These are phyloP conservation scores for Fundulus diaphanus DNA, from an alignment of 2,797 vertebrate species.

Conservation along the genomic window DNA sequence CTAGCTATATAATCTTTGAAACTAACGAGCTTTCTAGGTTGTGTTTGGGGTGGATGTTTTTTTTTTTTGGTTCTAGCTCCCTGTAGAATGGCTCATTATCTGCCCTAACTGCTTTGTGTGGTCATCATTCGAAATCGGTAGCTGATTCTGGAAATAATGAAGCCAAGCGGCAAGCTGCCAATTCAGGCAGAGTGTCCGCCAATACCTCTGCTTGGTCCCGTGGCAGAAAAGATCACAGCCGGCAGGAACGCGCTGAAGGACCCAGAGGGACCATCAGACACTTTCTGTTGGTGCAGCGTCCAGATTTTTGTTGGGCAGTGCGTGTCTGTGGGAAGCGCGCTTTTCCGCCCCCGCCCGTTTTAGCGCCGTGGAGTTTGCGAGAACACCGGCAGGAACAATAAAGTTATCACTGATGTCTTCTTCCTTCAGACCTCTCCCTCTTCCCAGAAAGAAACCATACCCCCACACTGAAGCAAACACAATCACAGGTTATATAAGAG, in stretches of 20 bases:
- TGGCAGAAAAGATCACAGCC: conserved; percentile 37
- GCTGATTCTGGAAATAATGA: conserved; percentile 58
- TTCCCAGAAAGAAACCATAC: conserved; percentile 60
- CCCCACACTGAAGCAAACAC: conserved; percentile 20
- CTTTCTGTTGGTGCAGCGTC: conserved; percentile 3
- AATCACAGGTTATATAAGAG: conserved; percentile 53
- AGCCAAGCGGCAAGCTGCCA: conserved; percentile 49
- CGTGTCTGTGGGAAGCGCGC: conserved; percentile 28
- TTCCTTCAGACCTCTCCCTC: conserved; percentile 54
- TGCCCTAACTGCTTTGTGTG: conserved; percentile 44
- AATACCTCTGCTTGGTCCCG: conserved; percentile 29
- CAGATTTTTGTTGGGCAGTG: conserved; percentile 14
- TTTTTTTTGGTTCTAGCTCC: conserved; percentile 9
- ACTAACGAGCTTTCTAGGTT: not conserved
- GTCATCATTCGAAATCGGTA: conserved; percentile 47
- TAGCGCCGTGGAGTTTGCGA: conserved; percentile 26
- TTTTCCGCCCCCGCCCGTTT: conserved; percentile 40
- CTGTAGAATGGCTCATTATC: conserved; percentile 28
- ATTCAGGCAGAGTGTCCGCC: conserved; percentile 50
- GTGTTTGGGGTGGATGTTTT: not conserved
- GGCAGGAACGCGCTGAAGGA: no score
- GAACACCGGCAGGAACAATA: conserved; percentile 58
- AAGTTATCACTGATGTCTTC: conserved; percentile 68
- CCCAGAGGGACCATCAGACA: conserved; percentile 29
- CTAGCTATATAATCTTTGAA: conserved; percentile 3